Conservation (phyloP, 2,797 vertebrate genomes). For the Sebastes iracundus region DNA sequence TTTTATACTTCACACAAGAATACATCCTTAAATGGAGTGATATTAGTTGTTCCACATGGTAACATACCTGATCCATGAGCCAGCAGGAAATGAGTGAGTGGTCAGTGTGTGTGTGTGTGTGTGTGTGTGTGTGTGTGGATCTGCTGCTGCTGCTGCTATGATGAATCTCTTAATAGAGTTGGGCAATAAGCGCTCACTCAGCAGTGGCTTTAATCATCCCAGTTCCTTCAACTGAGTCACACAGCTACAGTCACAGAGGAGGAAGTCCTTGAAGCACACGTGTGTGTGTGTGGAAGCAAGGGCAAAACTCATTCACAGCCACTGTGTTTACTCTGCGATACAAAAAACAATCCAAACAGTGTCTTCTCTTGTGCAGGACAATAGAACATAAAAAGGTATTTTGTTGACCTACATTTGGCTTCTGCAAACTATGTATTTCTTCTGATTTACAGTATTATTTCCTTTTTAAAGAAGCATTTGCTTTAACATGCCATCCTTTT, state of each 20-base stretch:
- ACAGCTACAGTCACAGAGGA: neutral
- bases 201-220: slow-evolving; percentile 67
- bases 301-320: neutral
- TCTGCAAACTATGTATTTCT: neutral
- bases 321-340: neutral
- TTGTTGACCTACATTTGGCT: neutral
- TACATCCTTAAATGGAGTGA: neutral
- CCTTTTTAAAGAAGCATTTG: neutral
- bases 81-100: slow-evolving; percentile 45
- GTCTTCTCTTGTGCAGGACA: neutral
- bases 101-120: neutral
- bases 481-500: neutral
- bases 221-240: slow-evolving; percentile 48
- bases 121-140: slow-evolving; percentile 11
- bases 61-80: slow-evolving; percentile 47
- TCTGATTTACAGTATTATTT: neutral
- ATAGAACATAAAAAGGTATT: neutral
- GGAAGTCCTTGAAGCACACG: slow-evolving; percentile 33
- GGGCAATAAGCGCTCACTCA: slow-evolving; percentile 60
- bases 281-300: slow-evolving; percentile 27
- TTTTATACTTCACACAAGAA: neutral
- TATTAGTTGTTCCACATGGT: neutral
- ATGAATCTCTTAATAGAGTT: slow-evolving; percentile 63
- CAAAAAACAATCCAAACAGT: neutral
- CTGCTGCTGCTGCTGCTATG: slow-evolving; percentile 52